These are phyloP conservation scores for Chrysina gloriosa DNA, from an alignment of 2,888 invertebrate genomes.

Conservation along the genomic window DNA sequence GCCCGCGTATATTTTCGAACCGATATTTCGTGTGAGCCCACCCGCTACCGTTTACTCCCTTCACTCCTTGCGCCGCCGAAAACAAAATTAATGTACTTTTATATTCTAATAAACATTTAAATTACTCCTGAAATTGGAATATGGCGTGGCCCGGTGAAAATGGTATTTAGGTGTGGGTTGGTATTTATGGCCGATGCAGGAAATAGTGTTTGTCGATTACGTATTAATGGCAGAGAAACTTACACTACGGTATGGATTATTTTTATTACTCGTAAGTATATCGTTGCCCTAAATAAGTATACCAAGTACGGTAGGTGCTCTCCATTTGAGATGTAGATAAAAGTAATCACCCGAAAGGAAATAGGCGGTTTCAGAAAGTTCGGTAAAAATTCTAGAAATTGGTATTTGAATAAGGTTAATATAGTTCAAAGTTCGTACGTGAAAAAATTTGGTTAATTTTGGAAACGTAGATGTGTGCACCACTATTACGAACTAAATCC, in stretches of 20 bases:
- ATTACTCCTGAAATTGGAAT: slow-evolving; percentile 32
- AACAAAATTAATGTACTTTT: slow-evolving; percentile 34
- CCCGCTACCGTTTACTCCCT: slow-evolving; percentile 20
- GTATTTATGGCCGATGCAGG: slow-evolving; percentile 30
- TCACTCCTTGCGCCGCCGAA: not conserved
- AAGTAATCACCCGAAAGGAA: no score
- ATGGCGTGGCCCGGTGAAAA: slow-evolving; percentile 27
- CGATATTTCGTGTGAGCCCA: slow-evolving; percentile 14
- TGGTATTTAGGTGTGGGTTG: slow-evolving; percentile 28
- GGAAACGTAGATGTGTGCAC: no score
- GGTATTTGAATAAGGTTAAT: no score
- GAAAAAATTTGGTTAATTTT: no score
- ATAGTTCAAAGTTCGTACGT: no score
- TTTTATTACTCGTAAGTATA: not conserved
- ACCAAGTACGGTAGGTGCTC: not conserved
- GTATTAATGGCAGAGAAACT: slow-evolving; percentile 15
- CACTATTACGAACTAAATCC: no score
- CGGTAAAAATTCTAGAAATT: no score
- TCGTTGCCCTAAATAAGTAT: not conserved
- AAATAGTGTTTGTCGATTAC: slow-evolving; percentile 22
- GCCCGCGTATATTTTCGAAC: slow-evolving; percentile 12
- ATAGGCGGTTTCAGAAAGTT: no score
- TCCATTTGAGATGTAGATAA: no score
- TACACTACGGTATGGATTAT: not conserved
- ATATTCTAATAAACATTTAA: slow-evolving; percentile 36